Evolutionary conservation across 1,140 invertebrate genomes (phyloP), one percentile per base, ranked within the genome.

Genomic region (Harpegnathos saltator): DNA sequence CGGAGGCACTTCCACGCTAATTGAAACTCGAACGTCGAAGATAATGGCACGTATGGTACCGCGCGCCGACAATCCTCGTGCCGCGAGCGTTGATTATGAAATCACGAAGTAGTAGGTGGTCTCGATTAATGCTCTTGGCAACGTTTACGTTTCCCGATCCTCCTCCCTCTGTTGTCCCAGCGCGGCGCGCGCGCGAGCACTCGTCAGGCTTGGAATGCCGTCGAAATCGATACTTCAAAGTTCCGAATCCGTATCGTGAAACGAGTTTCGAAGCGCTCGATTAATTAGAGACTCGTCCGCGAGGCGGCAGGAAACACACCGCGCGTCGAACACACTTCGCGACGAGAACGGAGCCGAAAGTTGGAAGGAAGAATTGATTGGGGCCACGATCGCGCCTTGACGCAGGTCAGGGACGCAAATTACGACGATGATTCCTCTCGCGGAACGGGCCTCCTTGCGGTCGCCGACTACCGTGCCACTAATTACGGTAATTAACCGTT

Each of bases 91-190:
- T 78, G 85, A 90, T 90, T 90, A 89, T 89, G 88, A 90, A 90
- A 90, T 90, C 88, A 86, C 77, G 26, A 83, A 80, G 71, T 82
- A 81, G 88, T 90, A 90, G 89, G 89, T 90, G 89, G 89, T 90
- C 89, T 86, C 68, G 83, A 90, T 90, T 88, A 90, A 62, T 63
- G 84, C 73, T 82, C 50, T 77, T 81, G 73, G 78, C 86, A 81
- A 58, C 84, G 69, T 83, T 68, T 86, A 74, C 83, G 38, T 56
- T 58, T 68, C 72, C 33, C 66, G 80, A 77, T 44, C 54, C 61
- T 87, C 50, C 44, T 19, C 33, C 54, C 68, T 81, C 72, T 48
- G 71, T 52, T 44, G 22, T 66, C 24, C 29, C 33, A 33, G 17
- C 52, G n/a, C n/a, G n/a, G n/a, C n/a, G n/a, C n/a, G 50, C 29